Conservation (phyloP, 2,888 invertebrate species). For the Entomobrya proxima region DNA sequence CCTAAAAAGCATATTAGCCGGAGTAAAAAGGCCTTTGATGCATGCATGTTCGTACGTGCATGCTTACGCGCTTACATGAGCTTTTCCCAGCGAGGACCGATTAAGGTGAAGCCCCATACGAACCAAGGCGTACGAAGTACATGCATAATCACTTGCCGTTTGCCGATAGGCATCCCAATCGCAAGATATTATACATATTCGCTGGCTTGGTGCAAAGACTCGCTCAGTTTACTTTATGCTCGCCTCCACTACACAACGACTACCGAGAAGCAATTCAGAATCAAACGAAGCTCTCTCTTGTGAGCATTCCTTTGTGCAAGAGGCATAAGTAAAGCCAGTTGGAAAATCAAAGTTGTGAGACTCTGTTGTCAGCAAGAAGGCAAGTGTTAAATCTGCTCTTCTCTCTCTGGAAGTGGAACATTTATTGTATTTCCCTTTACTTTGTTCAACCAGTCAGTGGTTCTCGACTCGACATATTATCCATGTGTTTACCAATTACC, state of each 20-base stretch:
- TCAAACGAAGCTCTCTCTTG: background rate
- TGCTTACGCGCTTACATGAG: constrained; percentile 17
- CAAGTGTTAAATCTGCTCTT: background rate
- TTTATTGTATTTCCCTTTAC: background rate
- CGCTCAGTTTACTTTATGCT: constrained; percentile 69
- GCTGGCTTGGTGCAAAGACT: constrained; percentile 25
- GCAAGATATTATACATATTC: constrained; percentile 53
- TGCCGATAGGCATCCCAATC: constrained; percentile 26
- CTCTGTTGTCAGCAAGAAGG: background rate
- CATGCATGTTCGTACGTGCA: constrained; percentile 6
- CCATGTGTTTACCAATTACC: background rate
- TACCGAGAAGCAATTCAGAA: constrained; percentile 13
- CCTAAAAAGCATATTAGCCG: constrained; percentile 4
- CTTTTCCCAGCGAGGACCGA: constrained; percentile 33
- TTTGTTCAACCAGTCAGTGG: background rate
- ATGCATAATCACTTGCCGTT: constrained; percentile 25
- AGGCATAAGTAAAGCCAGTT: constrained; percentile 7
- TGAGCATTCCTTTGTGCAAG: constrained; percentile 16
- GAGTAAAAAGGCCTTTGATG: constrained; percentile 6
- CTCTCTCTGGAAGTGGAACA: constrained; percentile 14
- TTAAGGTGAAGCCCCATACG: constrained; percentile 25
- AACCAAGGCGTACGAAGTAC: constrained; percentile 26
- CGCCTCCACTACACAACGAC: constrained; percentile 56
- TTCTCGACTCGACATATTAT: background rate
- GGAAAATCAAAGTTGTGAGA: constrained; percentile 41